Base-by-base conservation (phyloP, 2,888 invertebrate genomes). In the Mechanitis messenoides region DNA sequence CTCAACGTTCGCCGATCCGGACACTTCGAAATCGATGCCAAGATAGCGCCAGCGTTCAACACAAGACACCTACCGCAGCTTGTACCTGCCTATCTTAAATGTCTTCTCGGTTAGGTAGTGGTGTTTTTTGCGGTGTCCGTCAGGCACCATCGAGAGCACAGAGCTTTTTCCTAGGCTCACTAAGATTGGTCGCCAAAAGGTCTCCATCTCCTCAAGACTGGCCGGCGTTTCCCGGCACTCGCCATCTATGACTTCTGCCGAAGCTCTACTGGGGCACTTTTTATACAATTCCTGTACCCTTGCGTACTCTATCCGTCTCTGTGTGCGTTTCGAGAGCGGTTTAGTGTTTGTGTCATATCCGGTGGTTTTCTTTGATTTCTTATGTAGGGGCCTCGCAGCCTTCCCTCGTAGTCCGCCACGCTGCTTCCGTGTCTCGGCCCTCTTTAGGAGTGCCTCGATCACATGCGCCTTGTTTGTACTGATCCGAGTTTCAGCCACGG, bases 11-110 rank as follows among this genome's bases (percentile, higher is more conserved):
- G 50, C 50, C 31, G 50, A 31, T 31, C 76, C 80, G 67, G 69
- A 53, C 12, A 72, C 72, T 59, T 63, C 71, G 68, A 70, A 80
- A 62, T 73, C 71, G 6, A 83, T 69, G 6, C 75, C 72, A 38
- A 76, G 69, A 58, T 74, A 78, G 45, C 70, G 66, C 73, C 74
- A 75, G 3, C 68, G 68, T 60, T 74, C 73, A 1, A 68, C 63
- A 55, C 75, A 71, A 33, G 50, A 62, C 4, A 73, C 65, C 11
- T 77, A 72, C 53, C 63, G 60, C 2, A 79, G 53, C 68, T 60
- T 63, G 20, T 47, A 47, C 20, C 47, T 47, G 28, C 20, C 47
- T 3, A 47, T 20, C 47, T 47, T 47, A 20, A 47, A 47, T n/a
- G 50, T 28, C 50, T 50, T 20, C 50, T 20, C 28, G 7, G 50